phyloP scores from a whole-genome alignment of 2,888 invertebrate genomes.

The Trissolcus brochymenae region DNA sequence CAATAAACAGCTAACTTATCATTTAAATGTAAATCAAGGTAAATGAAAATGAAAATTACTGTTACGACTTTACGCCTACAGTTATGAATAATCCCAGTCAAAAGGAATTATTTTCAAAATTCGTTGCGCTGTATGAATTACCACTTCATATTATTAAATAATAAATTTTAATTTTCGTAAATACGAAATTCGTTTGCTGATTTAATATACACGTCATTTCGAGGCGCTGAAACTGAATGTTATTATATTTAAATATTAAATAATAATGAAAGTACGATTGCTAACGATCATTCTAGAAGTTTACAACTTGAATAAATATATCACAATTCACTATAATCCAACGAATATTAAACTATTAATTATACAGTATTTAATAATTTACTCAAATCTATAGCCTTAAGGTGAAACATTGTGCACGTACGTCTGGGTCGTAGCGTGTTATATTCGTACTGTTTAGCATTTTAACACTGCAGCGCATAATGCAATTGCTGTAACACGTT shows the following conservation, averaged over 20 bases:
- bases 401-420: slow-evolving; percentile 30
- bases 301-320: slow-evolving; percentile 26
- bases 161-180: no score
- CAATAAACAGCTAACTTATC: no score
- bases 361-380: slow-evolving; percentile 41
- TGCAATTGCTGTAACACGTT: no score
- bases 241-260: slow-evolving; percentile 15
- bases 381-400: slow-evolving; percentile 33
- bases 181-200: slow-evolving; percentile 4
- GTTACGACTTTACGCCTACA: no score
- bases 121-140: no score
- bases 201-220: slow-evolving; percentile 16
- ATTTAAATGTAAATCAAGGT: neutral
- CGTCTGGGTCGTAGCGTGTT: slow-evolving; percentile 11
- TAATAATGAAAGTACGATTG: slow-evolving; percentile 23
- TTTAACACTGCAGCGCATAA: no score
- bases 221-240: slow-evolving; percentile 9
- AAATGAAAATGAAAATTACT: no score
- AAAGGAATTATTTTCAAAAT: no score
- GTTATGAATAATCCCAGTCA: no score
- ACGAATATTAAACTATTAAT: slow-evolving; percentile 41
- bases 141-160: no score
- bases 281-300: slow-evolving; percentile 14
- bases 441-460: slow-evolving; percentile 1
- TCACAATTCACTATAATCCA: slow-evolving; percentile 17